Evolutionary conservation across 1,140 invertebrate species (phyloP), one percentile per base, ranked within the genome.

Genomic region (Gryon sp.): DNA sequence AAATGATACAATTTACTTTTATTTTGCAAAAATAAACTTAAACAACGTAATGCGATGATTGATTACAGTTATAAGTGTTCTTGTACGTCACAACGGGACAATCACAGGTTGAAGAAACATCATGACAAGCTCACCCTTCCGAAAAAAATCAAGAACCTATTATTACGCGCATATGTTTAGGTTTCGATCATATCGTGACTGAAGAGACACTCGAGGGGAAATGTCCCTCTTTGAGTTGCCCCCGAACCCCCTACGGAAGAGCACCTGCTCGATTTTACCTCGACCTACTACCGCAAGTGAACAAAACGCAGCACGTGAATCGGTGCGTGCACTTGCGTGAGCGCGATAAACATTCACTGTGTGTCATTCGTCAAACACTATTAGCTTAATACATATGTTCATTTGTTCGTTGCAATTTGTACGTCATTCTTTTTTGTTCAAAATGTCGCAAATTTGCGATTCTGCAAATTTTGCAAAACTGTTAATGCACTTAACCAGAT

Each of bases 71-170:
- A 50, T 59, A 66, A 66, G 36, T 62, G 41, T 62, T 68, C 46
- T 55, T 18, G 48, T 34, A 65, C 69, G 69, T 76, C 59, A 65
- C 52, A 77, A 74, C 62, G 76, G 50, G 43, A 78, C 82, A 87
- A 87, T 88, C 86, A 84, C 84, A 82, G 82, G 79, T 84, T 74
- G 70, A 60, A 65, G 65, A 73, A 53, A 77, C 69, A 74, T 76
- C 57, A 57, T 60, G 72, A 75, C 68, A 68, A 80, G 80, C 66
- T 81, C 74, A 77, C 80, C 84, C 84, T 84, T 86, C 77, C 75
- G 84, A 57, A 73, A 81, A 84, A 88, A 88, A 88, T 88, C 86
- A 87, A 88, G 85, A 87, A 84, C 80, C 84, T 85, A 83, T 87
- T 80, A 87, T 87, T 87, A 87, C 76, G 81, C 82, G 82, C 87